Evolutionary conservation across 2,113 vertebrate genomes (phyloP), one percentile per base, ranked within the genome.

Genomic region (Megalops atlanticus): DNA sequence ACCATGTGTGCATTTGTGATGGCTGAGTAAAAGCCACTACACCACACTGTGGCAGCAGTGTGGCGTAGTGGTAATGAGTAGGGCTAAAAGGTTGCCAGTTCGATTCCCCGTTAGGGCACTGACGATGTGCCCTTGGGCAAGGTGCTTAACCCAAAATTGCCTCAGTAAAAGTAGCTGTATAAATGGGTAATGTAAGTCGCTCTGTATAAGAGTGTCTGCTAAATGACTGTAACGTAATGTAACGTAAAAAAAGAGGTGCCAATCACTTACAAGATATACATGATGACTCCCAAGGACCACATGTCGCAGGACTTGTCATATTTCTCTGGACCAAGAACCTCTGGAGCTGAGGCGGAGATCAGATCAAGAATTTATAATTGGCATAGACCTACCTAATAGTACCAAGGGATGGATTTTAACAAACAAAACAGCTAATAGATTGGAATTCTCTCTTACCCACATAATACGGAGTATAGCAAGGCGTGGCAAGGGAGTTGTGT

Each of bases 291-390:
- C 38, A 99, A 90, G 24, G 98, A 99, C 98, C 98, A 99, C 98
- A 99, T 99, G 91, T 99, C 98, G 84, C 98, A 99, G 77, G 98
- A 99, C 88, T 99, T 99, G 92, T 99, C 98, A 10, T 99, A 99
- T 85, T 99, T 99, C 91, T 98, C 98, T 0, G 98, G 98, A 41
- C 98, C 98, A 83, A 99, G 93, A 81, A 99, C 97, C 87, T 99
- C 98, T 0, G 98, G 98, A 86, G 98, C 98, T 98, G 89, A 75
- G 91, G 86, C 85, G 8, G 81, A 89, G 73, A 71, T 15, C 6
- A 76, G 54, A n/a, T 58, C 4, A 24, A 24, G 52, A 21, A 4
- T 18, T 58, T 18, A 58, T 24, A 7, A 4, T 49, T 39, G 39
- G 45, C 4, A 72, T 33, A 15, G 24, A 14, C 35, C 27, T 4